phyloP scores from a whole-genome alignment of 2,797 vertebrate genomes.

The Pseudomugil tenellus region DNA sequence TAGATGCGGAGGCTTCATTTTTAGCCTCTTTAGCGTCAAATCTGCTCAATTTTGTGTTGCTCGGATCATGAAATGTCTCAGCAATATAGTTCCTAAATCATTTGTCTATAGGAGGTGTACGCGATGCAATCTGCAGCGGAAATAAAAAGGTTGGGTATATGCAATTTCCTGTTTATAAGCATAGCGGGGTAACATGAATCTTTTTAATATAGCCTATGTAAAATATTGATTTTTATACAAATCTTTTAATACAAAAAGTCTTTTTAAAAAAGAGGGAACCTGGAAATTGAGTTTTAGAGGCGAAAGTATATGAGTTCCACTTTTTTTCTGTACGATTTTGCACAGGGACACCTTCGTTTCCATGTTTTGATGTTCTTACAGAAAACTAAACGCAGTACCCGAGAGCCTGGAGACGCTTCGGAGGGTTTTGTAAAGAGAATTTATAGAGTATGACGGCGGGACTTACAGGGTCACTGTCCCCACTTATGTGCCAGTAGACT shows the following conservation, averaged over 20 bases:
- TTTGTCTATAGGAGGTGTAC: conserved; percentile 76
- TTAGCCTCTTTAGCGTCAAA: conserved; percentile 70
- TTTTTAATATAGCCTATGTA: conserved; percentile 87
- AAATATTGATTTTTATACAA: conserved; percentile 89
- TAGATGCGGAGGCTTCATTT: conserved; percentile 66
- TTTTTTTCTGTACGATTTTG: conserved; percentile 84
- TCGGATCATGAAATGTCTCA: conserved; percentile 78
- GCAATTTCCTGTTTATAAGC: conserved; percentile 88
- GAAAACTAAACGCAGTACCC: conserved; percentile 94
- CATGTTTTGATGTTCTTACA: conserved; percentile 99
- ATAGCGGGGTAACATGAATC: conserved; percentile 81
- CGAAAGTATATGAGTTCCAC: conserved; percentile 80
- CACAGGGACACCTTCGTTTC: conserved; percentile 93
- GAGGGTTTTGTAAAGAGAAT: conserved; percentile 98
- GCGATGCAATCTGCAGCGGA: conserved; percentile 81
- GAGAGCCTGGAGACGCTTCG: conserved; percentile 88
- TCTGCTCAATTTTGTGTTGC: conserved; percentile 73
- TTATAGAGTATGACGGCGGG: conserved; percentile 99
- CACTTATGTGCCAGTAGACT: conserved; percentile 99
- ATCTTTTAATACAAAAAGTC: conserved; percentile 87
- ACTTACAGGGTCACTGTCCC: conserved; percentile 99
- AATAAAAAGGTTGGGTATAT: conserved; percentile 84
- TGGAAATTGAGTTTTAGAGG: conserved; percentile 78
- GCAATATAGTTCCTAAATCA: conserved; percentile 82
- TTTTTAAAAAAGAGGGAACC: conserved; percentile 82